Conservation (phyloP, 2,797 vertebrate species). For the Tenualosa ilisha region DNA sequence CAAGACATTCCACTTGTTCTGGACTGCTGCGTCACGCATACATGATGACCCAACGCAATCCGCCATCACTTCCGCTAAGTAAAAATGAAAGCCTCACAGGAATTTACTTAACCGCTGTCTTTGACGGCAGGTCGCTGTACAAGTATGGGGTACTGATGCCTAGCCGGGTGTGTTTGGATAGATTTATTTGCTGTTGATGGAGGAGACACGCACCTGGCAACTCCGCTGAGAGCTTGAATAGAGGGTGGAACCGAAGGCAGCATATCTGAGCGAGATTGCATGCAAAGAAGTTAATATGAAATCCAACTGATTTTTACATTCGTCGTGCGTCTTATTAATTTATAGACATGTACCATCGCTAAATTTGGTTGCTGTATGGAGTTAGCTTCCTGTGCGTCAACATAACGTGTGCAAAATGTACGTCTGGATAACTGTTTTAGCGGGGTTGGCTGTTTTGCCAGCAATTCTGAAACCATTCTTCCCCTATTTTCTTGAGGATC, state of each 20-base stretch:
- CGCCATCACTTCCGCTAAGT: too few species aligned
- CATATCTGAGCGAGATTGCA: neutral
- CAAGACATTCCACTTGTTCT: too few species aligned
- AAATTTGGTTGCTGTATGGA: neutral
- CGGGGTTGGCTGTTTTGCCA: conserved; percentile 62
- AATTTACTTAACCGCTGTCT: too few species aligned
- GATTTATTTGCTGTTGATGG: neutral
- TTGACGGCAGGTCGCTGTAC: too few species aligned
- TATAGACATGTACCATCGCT: neutral
- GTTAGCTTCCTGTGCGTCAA: neutral
- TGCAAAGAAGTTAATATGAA: neutral
- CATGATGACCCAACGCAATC: too few species aligned
- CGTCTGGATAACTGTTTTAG: conserved; percentile 57
- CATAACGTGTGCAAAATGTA: conserved; percentile 56
- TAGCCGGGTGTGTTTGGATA: too few species aligned
- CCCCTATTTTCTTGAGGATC: conserved; percentile 65
- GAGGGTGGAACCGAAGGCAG: conserved; percentile 28
- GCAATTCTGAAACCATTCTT: conserved; percentile 47
- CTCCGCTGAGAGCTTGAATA: neutral
- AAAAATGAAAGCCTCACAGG: too few species aligned
- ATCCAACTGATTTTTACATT: neutral
- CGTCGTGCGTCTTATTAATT: neutral
- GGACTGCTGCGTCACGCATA: too few species aligned
- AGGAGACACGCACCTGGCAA: conserved; percentile 47
- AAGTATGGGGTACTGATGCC: too few species aligned